Evolutionary conservation across 1,140 invertebrate species (phyloP).

Genomic region (Drosophila pallidifrons): DNA sequence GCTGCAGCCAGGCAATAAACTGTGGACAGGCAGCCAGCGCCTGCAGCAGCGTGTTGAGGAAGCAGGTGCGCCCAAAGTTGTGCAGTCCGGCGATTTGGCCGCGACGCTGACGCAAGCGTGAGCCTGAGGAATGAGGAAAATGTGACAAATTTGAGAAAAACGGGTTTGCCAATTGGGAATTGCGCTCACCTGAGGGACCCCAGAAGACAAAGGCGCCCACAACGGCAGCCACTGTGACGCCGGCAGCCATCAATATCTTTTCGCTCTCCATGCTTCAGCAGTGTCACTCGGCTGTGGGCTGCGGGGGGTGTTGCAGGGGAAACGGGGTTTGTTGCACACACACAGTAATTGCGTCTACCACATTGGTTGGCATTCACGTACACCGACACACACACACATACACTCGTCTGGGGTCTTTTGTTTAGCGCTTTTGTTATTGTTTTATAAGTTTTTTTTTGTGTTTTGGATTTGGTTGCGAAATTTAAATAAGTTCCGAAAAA

Average conservation of each 20-base stretch:
- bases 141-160: neutral
- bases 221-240: conserved; percentile 90
- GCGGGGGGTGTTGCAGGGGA: neutral
- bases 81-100: conserved; percentile 92
- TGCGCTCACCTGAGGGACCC: conserved; percentile 88
- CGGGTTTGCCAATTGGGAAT: neutral
- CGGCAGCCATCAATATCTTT: conserved; percentile 88
- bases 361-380: conserved; percentile 40
- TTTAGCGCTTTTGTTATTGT: neutral
- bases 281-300: neutral
- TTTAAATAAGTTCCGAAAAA: conserved; percentile 42
- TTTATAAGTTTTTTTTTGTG: conserved; percentile 5
- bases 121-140: conserved; percentile 65
- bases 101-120: conserved; percentile 86
- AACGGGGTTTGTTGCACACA: conserved; percentile 14
- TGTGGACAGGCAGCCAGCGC: conserved; percentile 91
- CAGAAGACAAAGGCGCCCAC: conserved; percentile 92
- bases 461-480: conserved; percentile 13
- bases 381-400: neutral
- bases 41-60: conserved; percentile 94
- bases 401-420: neutral
- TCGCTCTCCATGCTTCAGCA: conserved; percentile 74
- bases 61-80: conserved; percentile 95
- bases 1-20: conserved; percentile 92
- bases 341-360: conserved; percentile 14